phyloP scores from a whole-genome alignment of 2,797 vertebrate genomes.

The Tokudaia tokunoshimensis region DNA sequence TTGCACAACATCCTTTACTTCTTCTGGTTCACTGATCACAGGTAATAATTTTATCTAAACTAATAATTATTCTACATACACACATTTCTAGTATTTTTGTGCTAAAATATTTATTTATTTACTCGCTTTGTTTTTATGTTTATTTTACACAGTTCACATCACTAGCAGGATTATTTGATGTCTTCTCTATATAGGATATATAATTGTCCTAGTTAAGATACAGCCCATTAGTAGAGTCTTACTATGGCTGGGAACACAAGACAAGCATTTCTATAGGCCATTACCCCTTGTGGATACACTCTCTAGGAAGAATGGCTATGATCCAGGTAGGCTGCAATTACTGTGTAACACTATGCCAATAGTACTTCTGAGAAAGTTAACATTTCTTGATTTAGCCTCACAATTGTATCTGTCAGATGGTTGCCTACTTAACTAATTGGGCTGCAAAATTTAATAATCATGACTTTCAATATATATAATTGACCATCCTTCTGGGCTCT shows the following conservation, averaged over 20 bases:
- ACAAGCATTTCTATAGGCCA: background rate
- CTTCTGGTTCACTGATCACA: background rate
- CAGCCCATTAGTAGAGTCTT: background rate
- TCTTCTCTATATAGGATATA: background rate
- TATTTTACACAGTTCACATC: background rate
- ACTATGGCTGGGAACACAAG: background rate
- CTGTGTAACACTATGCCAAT: background rate
- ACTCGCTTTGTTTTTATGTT: background rate
- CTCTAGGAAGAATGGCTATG: background rate
- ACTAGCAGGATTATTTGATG: background rate
- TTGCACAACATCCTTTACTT: background rate
- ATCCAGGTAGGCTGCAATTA: background rate
- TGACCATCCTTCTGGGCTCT: constrained; percentile 60
- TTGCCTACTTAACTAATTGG: constrained; percentile 67
- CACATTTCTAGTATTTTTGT: background rate
- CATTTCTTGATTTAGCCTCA: constrained; percentile 43
- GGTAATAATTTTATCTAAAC: constrained; percentile 4
- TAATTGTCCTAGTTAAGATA: background rate
- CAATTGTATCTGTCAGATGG: background rate
- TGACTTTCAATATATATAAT: constrained; percentile 44
- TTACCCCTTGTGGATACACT: background rate
- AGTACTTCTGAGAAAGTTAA: constrained; percentile 27
- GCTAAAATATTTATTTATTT: background rate
- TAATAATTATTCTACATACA: background rate
- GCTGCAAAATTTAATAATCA: constrained; percentile 68